Base-by-base conservation (phyloP, 53 echinoderm and acorn worm genomes). In the Pentamera pediparva region DNA sequence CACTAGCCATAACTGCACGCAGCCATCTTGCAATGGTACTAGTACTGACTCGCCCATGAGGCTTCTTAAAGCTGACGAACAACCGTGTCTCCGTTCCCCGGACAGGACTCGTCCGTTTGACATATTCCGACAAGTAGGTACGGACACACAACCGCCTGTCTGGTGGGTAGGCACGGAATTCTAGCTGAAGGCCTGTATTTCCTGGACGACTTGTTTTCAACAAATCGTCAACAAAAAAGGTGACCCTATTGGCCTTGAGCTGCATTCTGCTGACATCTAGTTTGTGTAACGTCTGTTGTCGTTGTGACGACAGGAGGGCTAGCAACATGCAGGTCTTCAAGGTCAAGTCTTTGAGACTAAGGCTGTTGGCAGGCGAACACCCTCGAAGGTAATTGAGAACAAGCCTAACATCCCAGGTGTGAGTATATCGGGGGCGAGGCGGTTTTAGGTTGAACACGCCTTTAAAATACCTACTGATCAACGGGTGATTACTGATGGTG, bases 391-490 rank as follows among this genome's bases (percentile, higher is more conserved):
- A 47, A 35, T 62, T 55, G 0, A 83, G 39, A 1, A 77, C 83
- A 1, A 43, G 0, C 6, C n/a, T 47, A 5, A 59, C 71, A 70
- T 83, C 83, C 83, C 83, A 83, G 13, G 48, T 70, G 1, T 57
- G 3, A 10, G 34, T 15, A 37, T 83, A 77, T 39, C 83, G 11
- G 11, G 83, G 56, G 8, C 8, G 11, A 8, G 83, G 76, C 5
- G 83, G 76, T 17, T 54, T 65, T 3, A 56, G n/a, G 18, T 76
- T n/a, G 51, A 82, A 82, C 13, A 65, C 56, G 0, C 76, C 83
- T 67, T 39, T 82, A 50, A 82, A 55, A 65, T 65, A 82, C 6
- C 65, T 45, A 22, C 6, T 35, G 18, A 82, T 65, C 47, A 82
- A 43, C 1, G 76, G 83, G 34, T 76, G 76, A 0, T 17, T 35